Evolutionary conservation across 2,888 invertebrate species (phyloP).

Genomic region (Aproaerema taeniolella): DNA sequence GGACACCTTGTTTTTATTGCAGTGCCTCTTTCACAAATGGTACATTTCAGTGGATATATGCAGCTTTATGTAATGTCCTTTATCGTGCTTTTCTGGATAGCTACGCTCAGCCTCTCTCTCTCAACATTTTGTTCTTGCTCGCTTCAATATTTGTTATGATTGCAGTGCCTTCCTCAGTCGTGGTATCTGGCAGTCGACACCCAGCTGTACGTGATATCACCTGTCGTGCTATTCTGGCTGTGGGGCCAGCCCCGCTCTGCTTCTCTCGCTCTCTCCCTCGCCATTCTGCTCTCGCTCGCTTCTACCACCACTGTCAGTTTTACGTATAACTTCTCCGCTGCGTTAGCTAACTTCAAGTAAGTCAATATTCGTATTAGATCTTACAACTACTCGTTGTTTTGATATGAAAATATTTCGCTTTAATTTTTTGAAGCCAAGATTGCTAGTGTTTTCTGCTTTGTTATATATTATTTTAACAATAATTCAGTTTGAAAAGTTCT

Average conservation of each 20-base stretch:
- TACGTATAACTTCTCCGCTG: slow-evolving; percentile 43
- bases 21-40: neutral
- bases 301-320: slow-evolving; percentile 41
- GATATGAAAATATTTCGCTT: neutral
- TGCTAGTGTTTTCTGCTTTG: neutral
- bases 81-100: slow-evolving; percentile 35
- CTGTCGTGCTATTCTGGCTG: slow-evolving; percentile 37
- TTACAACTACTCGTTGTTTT: neutral
- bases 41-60: slow-evolving; percentile 14
- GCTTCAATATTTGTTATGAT: too few relatives aligned
- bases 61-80: slow-evolving; percentile 45
- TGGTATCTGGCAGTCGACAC: slow-evolving; percentile 54
- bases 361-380: too few relatives aligned
- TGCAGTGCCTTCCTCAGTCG: slow-evolving; percentile 41
- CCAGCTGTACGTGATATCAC: slow-evolving; percentile 43
- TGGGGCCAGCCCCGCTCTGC: slow-evolving; percentile 33
- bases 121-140: slow-evolving; percentile 29
- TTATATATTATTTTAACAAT: too few relatives aligned
- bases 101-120: slow-evolving; percentile 30
- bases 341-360: slow-evolving; percentile 50
- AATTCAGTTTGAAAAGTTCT: too few relatives aligned
- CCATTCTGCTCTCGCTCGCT: slow-evolving; percentile 32
- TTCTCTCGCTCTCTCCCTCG: slow-evolving; percentile 29
- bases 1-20: neutral
- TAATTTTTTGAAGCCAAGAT: neutral